phyloP scores from a whole-genome alignment of 2,797 vertebrate species.

The Tokudaia muenninki region DNA sequence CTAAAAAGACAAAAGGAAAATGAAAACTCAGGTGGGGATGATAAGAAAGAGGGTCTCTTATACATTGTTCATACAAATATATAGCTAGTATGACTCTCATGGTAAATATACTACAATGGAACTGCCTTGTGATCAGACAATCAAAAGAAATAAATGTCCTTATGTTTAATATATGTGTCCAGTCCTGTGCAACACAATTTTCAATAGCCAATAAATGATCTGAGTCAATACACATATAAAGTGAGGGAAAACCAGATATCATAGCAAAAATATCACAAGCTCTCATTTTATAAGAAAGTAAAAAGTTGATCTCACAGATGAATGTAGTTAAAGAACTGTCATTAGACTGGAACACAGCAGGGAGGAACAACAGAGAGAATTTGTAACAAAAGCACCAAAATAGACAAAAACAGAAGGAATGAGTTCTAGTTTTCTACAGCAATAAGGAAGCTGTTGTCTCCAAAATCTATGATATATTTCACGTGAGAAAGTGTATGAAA shows the following conservation, averaged over 20 bases:
- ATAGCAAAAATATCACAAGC: neutral
- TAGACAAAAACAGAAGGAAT: neutral
- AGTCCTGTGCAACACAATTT: neutral
- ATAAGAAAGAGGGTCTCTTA: neutral
- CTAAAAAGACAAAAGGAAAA: neutral
- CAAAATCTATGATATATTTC: neutral
- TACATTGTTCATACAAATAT: neutral
- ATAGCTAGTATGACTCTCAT: neutral
- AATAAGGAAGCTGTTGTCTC: neutral
- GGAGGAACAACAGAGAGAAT: neutral
- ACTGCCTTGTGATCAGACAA: neutral
- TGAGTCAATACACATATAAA: neutral
- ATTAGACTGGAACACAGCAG: neutral
- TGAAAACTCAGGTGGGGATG: neutral
- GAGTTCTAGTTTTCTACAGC: neutral
- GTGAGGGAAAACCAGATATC: neutral
- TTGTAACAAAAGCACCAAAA: neutral
- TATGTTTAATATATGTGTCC: neutral
- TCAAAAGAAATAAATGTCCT: neutral
- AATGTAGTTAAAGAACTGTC: neutral
- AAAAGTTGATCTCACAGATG: neutral
- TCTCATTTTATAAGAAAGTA: neutral
- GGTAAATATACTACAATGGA: neutral
- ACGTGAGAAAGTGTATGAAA: neutral
- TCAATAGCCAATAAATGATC: neutral